Evolutionary conservation across 2,113 vertebrate genomes (phyloP).

Genomic region (Tachuris rubrigastra): DNA sequence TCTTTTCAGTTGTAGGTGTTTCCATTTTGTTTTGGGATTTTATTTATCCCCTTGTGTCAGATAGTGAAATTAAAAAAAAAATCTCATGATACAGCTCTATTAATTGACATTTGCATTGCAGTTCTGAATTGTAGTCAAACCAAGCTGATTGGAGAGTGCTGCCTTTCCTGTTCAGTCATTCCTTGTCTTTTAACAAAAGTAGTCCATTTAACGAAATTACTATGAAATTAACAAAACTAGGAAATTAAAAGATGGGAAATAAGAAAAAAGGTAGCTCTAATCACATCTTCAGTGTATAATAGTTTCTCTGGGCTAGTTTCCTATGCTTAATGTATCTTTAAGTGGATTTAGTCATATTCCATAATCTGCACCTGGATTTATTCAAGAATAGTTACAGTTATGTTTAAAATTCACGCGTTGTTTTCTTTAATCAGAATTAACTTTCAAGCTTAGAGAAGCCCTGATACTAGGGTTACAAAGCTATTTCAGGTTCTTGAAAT

Average conservation of each 20-base stretch:
- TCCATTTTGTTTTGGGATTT: not conserved
- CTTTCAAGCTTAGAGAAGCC: not conserved
- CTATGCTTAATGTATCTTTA: not conserved
- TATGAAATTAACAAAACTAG: not conserved
- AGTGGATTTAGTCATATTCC: not conserved
- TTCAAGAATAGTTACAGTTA: not conserved
- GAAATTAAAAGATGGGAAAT: not conserved
- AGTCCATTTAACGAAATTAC: not conserved
- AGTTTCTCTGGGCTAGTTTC: not conserved
- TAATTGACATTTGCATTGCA: not conserved
- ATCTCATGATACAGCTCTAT: not conserved
- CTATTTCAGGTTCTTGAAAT: not conserved
- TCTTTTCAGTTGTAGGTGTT: not conserved
- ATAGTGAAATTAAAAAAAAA: not conserved
- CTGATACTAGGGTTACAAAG: not conserved
- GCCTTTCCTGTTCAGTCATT: not conserved
- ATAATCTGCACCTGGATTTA: not conserved
- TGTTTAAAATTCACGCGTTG: not conserved
- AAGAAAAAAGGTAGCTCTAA: not conserved
- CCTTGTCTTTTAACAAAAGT: not conserved
- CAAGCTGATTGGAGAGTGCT: not conserved
- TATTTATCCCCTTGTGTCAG: not conserved
- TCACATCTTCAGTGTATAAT: not conserved
- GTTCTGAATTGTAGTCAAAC: not conserved
- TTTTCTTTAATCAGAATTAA: not conserved